Evolutionary conservation across 2,888 invertebrate species (phyloP), one percentile per base, ranked within the genome.

Genomic region (Tenthredo notha): DNA sequence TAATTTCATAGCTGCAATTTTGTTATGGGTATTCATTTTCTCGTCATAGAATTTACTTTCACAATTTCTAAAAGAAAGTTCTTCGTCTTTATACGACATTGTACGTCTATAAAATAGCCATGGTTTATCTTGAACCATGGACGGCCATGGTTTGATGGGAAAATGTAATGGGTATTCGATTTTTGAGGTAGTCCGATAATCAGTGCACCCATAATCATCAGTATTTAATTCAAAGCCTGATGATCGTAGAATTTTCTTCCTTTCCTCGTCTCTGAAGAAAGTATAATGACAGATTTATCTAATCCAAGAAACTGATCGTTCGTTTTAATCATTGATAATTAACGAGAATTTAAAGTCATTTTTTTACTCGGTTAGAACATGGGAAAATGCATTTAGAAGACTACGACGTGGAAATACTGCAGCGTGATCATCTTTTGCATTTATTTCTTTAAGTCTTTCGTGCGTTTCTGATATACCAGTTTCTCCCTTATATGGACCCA

Each of bases 51-150:
- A 91, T 21, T 85, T 90, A 9, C 86, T 77, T 0, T 84, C n/a
- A 0, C 90, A 91, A 25, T 88, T 43, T 50, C 89, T 86, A 47
- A 87, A 88, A 18, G 87, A 89, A 7, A 91, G 85, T 54, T 88
- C 87, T 9, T 88, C 54, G 4, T 85, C 86, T 67, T 47, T 87
- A 70, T 89, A 90, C n/a, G 91, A 89, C 25, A 89, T 84, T 5
- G 89, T 90, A 25, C 90, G 87, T 9, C 91, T 88, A 86, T 91
- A 88, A 37, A 91, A 74, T 10, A 89, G 83, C 89, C 90, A 90
- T 0, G 91, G 89, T 67, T 85, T 86, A 7, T 90, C 87, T 0
- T 86, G 84, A 2, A 86, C 84, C 15, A 86, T 85, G 2, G 84
- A 58, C 6, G 88, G 58, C 84, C 40, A 80, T 2, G 86, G 70